Percentiles rank a stretch among this genome's conserved stretches.
These are phyloP conservation scores for Agapornis canus DNA, from an alignment of 2,797 vertebrate species.

Conservation along the genomic window DNA sequence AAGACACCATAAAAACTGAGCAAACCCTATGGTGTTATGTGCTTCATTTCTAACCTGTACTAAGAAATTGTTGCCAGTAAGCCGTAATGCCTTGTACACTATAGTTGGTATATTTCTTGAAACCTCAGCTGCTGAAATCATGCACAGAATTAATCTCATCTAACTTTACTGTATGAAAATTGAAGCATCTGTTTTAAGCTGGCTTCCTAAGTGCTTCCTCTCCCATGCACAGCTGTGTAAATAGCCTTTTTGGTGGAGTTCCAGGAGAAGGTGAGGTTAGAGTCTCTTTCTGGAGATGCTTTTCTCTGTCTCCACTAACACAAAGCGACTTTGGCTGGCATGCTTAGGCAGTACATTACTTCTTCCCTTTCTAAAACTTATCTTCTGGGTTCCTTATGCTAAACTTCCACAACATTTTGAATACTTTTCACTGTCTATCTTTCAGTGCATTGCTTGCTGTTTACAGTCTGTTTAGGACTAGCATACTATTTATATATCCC, in stretches of 20 bases:
- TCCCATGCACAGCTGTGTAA: not conserved
- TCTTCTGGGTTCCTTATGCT: not conserved
- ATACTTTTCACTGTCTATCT: not conserved
- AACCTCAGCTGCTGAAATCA: not conserved
- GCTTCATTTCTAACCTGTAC: not conserved
- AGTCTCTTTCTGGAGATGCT: not conserved
- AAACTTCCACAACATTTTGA: not conserved
- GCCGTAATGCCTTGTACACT: not conserved
- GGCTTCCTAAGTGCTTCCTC: not conserved
- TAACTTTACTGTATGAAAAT: not conserved
- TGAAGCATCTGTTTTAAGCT: not conserved
- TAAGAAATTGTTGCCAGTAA: not conserved
- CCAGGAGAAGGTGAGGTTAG: not conserved
- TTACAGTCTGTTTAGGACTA: not conserved
- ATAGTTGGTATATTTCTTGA: not conserved
- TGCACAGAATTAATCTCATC: not conserved
- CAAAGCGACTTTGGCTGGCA: not conserved
- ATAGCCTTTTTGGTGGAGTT: not conserved
- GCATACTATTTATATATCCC: not conserved
- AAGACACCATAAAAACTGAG: not conserved
- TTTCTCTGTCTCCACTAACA: not conserved
- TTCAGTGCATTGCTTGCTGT: not conserved
- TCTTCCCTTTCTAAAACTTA: not conserved
- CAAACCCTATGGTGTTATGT: accelerated
- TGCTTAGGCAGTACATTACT: not conserved